These are phyloP conservation scores for Ethmia dodecea DNA, from an alignment of 2,888 invertebrate genomes.

Conservation along the genomic window DNA sequence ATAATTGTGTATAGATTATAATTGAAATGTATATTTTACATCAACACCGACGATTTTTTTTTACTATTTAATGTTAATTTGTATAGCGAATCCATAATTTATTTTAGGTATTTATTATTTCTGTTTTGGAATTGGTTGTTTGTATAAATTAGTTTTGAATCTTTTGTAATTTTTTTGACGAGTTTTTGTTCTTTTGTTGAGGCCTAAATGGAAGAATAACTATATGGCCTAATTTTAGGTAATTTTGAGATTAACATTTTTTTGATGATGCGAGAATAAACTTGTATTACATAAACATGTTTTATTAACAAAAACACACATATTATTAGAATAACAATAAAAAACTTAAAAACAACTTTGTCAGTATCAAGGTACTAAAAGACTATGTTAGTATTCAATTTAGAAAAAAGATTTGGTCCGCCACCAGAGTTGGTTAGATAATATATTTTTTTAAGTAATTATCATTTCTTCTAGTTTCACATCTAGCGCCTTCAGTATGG, in stretches of 20 bases:
- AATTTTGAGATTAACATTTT: constrained; percentile 25
- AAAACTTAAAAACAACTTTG: no score
- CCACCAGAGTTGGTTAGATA: no score
- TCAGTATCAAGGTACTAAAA: no score
- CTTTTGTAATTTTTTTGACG: constrained; percentile 14
- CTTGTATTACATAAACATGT: constrained; percentile 46
- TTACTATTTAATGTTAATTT: constrained; percentile 24
- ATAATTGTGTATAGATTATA: constrained; percentile 60
- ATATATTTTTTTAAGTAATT: no score
- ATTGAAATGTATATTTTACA: constrained; percentile 60
- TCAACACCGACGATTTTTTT: constrained; percentile 36
- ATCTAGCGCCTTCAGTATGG: constrained; percentile 48
- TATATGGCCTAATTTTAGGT: constrained; percentile 36
- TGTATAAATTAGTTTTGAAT: constrained; percentile 26
- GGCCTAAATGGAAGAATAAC: constrained; percentile 34
- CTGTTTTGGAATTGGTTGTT: constrained; percentile 32
- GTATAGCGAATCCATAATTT: constrained; percentile 21
- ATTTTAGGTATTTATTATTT: constrained; percentile 17
- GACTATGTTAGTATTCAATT: no score
- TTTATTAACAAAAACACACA: constrained; percentile 21
- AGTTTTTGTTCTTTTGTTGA: constrained; percentile 23
- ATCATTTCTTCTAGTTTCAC: constrained; percentile 42
- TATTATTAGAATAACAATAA: no score
- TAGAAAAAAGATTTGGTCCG: no score
- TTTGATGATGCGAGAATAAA: constrained; percentile 69